A percentile compares a stretch with the other conserved stretches of the same genome.
Evolutionary conservation across 1,140 invertebrate species (phyloP).

Genomic region (Lasaia peninsularis): DNA sequence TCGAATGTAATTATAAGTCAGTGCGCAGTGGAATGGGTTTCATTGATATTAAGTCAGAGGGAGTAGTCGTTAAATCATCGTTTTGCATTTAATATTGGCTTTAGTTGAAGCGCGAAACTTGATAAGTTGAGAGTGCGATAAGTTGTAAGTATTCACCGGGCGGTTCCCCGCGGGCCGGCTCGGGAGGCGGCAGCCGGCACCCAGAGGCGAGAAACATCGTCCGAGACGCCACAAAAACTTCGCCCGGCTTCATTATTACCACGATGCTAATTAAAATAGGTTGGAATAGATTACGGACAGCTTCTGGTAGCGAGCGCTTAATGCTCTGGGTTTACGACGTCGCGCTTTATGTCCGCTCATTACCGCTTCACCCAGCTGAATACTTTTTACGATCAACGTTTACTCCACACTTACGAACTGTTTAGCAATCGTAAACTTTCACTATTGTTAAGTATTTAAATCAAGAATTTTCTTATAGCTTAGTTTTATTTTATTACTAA

Average conservation of each 20-base stretch:
- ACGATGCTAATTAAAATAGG: slow-evolving; percentile 73
- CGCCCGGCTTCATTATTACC: slow-evolving; percentile 60
- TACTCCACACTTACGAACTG: slow-evolving; percentile 1
- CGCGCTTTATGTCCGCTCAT: slow-evolving; percentile 71
- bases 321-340: slow-evolving; percentile 69
- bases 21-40: no score
- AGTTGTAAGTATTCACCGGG: slow-evolving; percentile 61
- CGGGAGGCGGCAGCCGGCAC: slow-evolving; percentile 10
- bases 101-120: slow-evolving; percentile 49
- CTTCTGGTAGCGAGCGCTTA: slow-evolving; percentile 66
- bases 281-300: slow-evolving; percentile 68
- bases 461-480: no score
- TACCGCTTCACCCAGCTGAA: slow-evolving; percentile 57
- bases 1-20: no score
- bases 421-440: slow-evolving; percentile 1
- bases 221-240: slow-evolving; percentile 65
- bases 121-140: slow-evolving; percentile 56
- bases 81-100: slow-evolving; percentile 48
- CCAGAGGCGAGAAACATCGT: slow-evolving; percentile 44
- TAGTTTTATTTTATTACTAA: no score
- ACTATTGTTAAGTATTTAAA: neutral
- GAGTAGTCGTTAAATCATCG: slow-evolving; percentile 35
- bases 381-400: slow-evolving; percentile 58
- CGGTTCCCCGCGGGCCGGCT: slow-evolving; percentile 14
- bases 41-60: slow-evolving; percentile 3